These are phyloP conservation scores for Melanargia galathea DNA, from an alignment of 2,888 invertebrate genomes.

Conservation along the genomic window DNA sequence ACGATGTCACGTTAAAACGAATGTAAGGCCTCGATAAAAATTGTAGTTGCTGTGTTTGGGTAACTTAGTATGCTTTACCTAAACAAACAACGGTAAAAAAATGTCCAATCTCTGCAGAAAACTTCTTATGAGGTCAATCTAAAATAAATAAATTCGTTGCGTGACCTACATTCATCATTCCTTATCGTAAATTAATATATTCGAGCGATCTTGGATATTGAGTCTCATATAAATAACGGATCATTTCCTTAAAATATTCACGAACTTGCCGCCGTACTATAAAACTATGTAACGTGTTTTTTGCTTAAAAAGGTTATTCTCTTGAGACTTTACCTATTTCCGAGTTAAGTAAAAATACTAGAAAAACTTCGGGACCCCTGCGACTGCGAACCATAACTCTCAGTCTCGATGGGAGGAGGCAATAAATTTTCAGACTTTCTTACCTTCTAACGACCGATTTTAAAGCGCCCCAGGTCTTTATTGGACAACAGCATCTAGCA, in stretches of 20 bases:
- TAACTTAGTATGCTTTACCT: no score
- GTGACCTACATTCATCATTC: no score
- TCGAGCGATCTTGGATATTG: neutral
- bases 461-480: constrained; percentile 20
- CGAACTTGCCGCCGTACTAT: neutral
- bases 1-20: no score
- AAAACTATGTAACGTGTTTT: constrained; percentile 1
- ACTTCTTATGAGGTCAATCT: no score
- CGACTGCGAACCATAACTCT: constrained; percentile 50
- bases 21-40: no score
- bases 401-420: constrained; percentile 56
- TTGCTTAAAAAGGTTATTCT: constrained; percentile 21
- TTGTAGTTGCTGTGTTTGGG: no score
- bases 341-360: constrained; percentile 35
- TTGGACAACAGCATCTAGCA: neutral
- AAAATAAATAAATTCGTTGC: no score
- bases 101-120: no score
- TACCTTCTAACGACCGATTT: constrained; percentile 28
- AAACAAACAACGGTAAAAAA: no score
- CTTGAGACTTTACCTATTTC: constrained; percentile 28
- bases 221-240: constrained; percentile 15
- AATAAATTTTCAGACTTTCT: constrained; percentile 58
- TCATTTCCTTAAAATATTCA: constrained; percentile 24
- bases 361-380: constrained; percentile 42
- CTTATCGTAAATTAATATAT: no score